These are phyloP conservation scores for Sphenopsis melanotis DNA, from an alignment of 2,797 vertebrate genomes.

Conservation along the genomic window DNA sequence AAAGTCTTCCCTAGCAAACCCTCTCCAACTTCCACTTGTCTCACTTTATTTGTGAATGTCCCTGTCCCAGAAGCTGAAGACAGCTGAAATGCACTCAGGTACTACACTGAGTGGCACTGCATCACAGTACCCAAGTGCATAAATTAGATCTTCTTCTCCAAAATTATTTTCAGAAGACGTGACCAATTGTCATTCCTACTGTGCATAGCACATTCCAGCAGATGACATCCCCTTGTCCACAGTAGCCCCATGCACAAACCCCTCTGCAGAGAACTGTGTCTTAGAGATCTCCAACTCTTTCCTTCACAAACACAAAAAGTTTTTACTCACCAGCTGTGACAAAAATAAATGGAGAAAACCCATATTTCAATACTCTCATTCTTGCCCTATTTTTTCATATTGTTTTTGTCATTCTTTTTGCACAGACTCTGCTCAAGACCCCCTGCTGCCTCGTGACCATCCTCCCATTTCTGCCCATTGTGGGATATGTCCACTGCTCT, in stretches of 20 bases:
- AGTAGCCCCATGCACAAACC: background rate
- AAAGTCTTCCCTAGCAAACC: background rate
- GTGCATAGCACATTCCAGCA: background rate
- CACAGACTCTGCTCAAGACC: background rate
- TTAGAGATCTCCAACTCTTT: background rate
- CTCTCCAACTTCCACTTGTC: background rate
- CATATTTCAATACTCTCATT: background rate
- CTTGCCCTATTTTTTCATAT: background rate
- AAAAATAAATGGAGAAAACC: background rate
- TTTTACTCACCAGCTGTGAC: background rate
- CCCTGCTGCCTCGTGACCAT: fast-evolving
- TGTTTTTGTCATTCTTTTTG: background rate
- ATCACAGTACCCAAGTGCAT: background rate
- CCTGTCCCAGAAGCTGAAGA: background rate
- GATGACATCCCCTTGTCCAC: background rate
- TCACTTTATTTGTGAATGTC: background rate
- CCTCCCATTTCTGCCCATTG: background rate
- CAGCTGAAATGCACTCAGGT: background rate
- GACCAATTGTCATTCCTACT: background rate
- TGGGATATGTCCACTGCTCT: background rate
- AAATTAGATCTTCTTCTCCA: background rate
- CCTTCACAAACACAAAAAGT: background rate
- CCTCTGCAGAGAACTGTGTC: background rate
- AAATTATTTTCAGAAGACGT: background rate
- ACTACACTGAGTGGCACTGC: background rate